Percentiles rank a stretch among this genome's conserved stretches.
Conservation (phyloP, 2,888 invertebrate species). For the Sarcophaga carnaria region DNA sequence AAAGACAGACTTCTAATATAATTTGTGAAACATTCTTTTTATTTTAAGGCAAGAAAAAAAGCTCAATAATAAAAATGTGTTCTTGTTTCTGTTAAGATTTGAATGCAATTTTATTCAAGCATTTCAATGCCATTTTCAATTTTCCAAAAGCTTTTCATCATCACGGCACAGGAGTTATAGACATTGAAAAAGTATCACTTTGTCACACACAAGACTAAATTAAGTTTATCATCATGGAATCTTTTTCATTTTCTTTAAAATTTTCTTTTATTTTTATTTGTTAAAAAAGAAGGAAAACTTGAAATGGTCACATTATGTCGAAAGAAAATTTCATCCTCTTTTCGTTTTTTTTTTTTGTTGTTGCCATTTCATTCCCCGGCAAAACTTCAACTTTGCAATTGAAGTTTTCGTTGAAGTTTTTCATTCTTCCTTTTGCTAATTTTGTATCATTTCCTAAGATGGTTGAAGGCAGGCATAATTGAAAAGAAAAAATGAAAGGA, state of each 20-base stretch:
- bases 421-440: slow-evolving; percentile 16
- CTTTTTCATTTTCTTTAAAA: background rate
- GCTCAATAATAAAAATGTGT: too few relatives aligned
- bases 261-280: background rate
- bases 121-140: slow-evolving; percentile 56
- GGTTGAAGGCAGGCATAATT: slow-evolving; percentile 10
- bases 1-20: background rate
- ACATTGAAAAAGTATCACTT: slow-evolving; percentile 52
- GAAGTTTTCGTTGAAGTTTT: slow-evolving; percentile 47
- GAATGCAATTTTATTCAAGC: slow-evolving; percentile 56
- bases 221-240: slow-evolving; percentile 56
- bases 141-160: slow-evolving; percentile 13
- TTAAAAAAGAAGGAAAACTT: background rate
- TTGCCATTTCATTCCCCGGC: background rate
- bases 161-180: slow-evolving; percentile 43
- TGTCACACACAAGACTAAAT: slow-evolving; percentile 64
- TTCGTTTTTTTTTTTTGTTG: background rate
- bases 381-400: slow-evolving; percentile 53
- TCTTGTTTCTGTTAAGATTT: slow-evolving; percentile 47
- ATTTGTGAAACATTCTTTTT: too few relatives aligned
- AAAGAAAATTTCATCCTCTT: slow-evolving; percentile 31
- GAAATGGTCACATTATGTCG: slow-evolving; percentile 65
- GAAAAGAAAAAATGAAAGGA: slow-evolving; percentile 3
- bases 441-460: slow-evolving; percentile 41
- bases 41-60: too few relatives aligned